Evolutionary conservation across 2,888 invertebrate species (phyloP).

Genomic region (Acronicta alni): DNA sequence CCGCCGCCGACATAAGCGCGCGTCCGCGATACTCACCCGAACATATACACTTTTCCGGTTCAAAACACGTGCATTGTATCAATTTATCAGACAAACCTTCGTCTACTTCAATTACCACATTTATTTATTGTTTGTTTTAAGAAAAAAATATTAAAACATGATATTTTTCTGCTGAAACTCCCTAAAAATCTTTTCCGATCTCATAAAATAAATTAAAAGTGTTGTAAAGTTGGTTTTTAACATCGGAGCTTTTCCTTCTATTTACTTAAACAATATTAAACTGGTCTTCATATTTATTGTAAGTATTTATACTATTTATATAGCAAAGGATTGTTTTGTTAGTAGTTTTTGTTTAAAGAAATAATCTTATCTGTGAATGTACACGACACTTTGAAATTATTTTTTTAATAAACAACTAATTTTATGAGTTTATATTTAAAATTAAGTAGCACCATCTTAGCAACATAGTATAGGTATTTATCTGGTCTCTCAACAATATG

Average conservation of each 20-base stretch:
- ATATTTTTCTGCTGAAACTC: conserved; percentile 18
- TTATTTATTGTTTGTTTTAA: conserved; percentile 3
- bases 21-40: conserved; percentile 52
- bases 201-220: conserved; percentile 25
- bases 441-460: no score
- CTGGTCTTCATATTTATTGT: conserved; percentile 34
- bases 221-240: conserved; percentile 41
- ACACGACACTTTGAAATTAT: no score
- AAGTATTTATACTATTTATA: conserved; percentile 43
- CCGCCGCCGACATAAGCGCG: conserved; percentile 50
- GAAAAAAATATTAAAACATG: not conserved
- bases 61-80: conserved; percentile 73
- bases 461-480: no score
- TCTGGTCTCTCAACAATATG: not conserved
- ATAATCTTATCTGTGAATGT: no score
- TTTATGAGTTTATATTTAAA: conserved; percentile 7
- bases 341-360: no score
- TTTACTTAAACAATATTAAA: conserved; percentile 18
- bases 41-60: conserved; percentile 69
- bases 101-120: conserved; percentile 30
- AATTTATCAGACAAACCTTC: conserved; percentile 53
- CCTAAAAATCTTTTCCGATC: conserved; percentile 18
- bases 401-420: not conserved
- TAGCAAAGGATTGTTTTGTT: no score
- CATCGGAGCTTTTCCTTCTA: conserved; percentile 17